phyloP scores from a whole-genome alignment of 1,140 invertebrate species.

The Zaprionus ornatus region DNA sequence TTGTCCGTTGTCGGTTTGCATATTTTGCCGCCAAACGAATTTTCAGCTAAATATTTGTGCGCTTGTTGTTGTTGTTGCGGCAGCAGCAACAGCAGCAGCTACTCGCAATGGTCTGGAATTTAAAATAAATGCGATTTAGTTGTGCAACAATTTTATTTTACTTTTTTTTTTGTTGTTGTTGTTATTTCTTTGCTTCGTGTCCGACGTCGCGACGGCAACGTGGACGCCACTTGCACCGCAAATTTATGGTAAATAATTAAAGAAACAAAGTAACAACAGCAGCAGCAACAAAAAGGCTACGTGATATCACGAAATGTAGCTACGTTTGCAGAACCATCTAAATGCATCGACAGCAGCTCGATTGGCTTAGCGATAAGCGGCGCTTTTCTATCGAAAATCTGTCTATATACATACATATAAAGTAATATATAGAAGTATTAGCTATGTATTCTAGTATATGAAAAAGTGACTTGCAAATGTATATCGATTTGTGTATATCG shows the following conservation, averaged over 20 bases:
- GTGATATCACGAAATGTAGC: neutral
- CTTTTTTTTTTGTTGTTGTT: conserved; percentile 31
- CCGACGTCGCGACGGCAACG: neutral
- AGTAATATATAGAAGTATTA: neutral
- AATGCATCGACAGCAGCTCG: neutral
- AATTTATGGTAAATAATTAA: conserved; percentile 66
- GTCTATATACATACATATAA: neutral
- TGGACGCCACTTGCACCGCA: conserved; percentile 48
- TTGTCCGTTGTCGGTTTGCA: conserved; percentile 28
- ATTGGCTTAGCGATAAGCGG: neutral
- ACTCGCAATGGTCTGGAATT: conserved; percentile 73
- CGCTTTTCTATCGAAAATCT: neutral
- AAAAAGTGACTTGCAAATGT: too few relatives aligned
- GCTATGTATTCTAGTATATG: too few relatives aligned
- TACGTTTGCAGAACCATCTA: neutral
- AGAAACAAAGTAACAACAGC: conserved; percentile 15
- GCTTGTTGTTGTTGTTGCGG: conserved; percentile 30
- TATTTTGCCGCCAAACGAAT: conserved; percentile 59
- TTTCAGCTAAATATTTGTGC: conserved; percentile 64
- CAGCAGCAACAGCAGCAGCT: conserved; percentile 17
- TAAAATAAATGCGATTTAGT: conserved; percentile 78
- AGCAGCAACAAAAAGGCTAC: neutral
- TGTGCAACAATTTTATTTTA: conserved; percentile 67
- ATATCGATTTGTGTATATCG: neutral
- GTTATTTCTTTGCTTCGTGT: conserved; percentile 38